phyloP scores from a whole-genome alignment of 2,888 invertebrate genomes.

The Boloria euphrosyne region DNA sequence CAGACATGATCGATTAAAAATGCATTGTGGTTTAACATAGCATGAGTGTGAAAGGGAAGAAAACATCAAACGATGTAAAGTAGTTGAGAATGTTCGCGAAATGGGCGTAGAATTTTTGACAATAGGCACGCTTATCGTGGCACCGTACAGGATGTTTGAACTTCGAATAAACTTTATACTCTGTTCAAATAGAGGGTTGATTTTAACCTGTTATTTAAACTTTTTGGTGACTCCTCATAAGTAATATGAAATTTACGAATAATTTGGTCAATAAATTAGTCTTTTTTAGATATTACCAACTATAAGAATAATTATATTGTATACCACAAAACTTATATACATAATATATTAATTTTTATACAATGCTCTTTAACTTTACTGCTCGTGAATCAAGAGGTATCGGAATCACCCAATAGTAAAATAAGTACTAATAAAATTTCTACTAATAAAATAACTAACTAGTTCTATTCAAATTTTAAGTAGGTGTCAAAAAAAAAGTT shows the following conservation, averaged over 20 bases:
- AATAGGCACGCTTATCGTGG: constrained; percentile 33
- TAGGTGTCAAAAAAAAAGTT: too few relatives aligned
- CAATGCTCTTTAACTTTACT: too few relatives aligned
- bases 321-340: too few relatives aligned
- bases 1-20: constrained; percentile 22
- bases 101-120: constrained; percentile 32
- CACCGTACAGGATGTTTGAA: constrained; percentile 29
- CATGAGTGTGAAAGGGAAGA: constrained; percentile 26
- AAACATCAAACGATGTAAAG: constrained; percentile 33
- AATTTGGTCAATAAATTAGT: too few relatives aligned
- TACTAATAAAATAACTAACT: too few relatives aligned
- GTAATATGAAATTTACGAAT: not conserved
- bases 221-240: not conserved
- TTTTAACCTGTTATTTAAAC: constrained; percentile 24
- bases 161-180: constrained; percentile 24
- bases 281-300: not conserved
- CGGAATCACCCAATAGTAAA: too few relatives aligned
- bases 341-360: too few relatives aligned
- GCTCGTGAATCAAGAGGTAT: too few relatives aligned
- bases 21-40: constrained; percentile 11
- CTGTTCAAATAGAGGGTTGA: constrained; percentile 28
- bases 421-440: too few relatives aligned
- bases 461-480: too few relatives aligned
- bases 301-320: not conserved
- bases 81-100: constrained; percentile 28